Percentiles rank a stretch among this genome's conserved stretches.
phyloP scores from a whole-genome alignment of 2,113 vertebrate genomes.

The Bostrychus sinensis region DNA sequence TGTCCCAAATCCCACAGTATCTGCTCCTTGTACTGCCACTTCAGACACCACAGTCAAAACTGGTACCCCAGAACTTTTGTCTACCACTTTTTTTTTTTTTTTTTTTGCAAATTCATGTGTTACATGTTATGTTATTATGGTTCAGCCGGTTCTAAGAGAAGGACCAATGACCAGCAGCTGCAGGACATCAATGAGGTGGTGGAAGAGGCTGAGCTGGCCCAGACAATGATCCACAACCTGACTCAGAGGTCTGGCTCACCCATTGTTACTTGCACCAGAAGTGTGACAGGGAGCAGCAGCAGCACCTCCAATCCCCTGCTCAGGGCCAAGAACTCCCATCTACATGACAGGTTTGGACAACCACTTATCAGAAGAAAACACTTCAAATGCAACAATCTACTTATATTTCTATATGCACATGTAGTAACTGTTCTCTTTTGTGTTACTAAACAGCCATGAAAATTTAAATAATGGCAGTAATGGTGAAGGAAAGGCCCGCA shows the following conservation, averaged over 20 bases:
- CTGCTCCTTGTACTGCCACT: conserved; percentile 30
- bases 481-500: conserved; percentile 83
- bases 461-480: conserved; percentile 46
- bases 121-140: background rate
- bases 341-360: conserved; percentile 85
- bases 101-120: too few relatives aligned
- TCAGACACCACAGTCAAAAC: conserved; percentile 42
- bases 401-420: background rate
- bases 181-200: conserved; percentile 83
- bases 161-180: conserved; percentile 79
- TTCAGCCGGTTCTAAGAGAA: conserved; percentile 67
- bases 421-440: background rate
- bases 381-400: background rate
- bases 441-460: conserved; percentile 50
- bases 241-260: conserved; percentile 74
- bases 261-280: conserved; percentile 82
- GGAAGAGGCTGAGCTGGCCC: conserved; percentile 81
- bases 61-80: conserved; percentile 17
- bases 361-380: background rate
- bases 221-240: conserved; percentile 79
- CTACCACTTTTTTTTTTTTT: too few relatives aligned
- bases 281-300: conserved; percentile 83
- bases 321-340: conserved; percentile 80
- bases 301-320: conserved; percentile 74
- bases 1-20: conserved; percentile 5